Base-by-base conservation (phyloP, 2,888 invertebrate genomes). In the Omphaloscelis lunosa region DNA sequence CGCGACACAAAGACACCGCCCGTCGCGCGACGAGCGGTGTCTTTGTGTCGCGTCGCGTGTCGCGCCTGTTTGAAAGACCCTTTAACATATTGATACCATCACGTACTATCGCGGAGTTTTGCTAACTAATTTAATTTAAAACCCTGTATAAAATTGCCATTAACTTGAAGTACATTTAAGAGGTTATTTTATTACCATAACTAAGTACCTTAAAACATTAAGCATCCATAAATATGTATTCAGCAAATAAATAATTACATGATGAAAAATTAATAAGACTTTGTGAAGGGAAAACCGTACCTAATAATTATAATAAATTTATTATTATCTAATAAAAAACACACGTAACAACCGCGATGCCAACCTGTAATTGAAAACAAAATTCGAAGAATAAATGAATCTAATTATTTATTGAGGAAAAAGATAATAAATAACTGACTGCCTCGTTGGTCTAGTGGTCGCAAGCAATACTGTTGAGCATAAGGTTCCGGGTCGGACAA, bases 381-480 rank as follows among this genome's bases (percentile, higher is more conserved):
- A 45, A 23, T 23, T 27, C 8, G 2, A 56, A 56, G 39, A 59
- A 48, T 70, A 68, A 59, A 9, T n/a, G 12, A 59, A 63, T 72
- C 51, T 41, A 48, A 70, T 53, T 65, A 51, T 29, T 23, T n/a
- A 27, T 45, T 70, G 23, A 39, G 20, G 15, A 70, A 71, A 34
- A 34, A 34, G 34, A 34, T 34, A 34, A 34, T 34, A 34, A 77
- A 71, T 77, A 79, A 81, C 82, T 48, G 5, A 17, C 7, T 48
- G 48, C 12, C 45, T 45, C 45, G 45, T 45, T 45, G 48, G 48
- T 48, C 15, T 48, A 5, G 48, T 48, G 15, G 48, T 48, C 48
- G 15, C 48, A 48, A 48, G 5, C 15, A 15, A 2, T 48, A 48
- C 15, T 15, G 6, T 17, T 48, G 1, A 48, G 48, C 17, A 48